phyloP scores from a whole-genome alignment of 2,113 vertebrate species.

The Colius striatus region DNA sequence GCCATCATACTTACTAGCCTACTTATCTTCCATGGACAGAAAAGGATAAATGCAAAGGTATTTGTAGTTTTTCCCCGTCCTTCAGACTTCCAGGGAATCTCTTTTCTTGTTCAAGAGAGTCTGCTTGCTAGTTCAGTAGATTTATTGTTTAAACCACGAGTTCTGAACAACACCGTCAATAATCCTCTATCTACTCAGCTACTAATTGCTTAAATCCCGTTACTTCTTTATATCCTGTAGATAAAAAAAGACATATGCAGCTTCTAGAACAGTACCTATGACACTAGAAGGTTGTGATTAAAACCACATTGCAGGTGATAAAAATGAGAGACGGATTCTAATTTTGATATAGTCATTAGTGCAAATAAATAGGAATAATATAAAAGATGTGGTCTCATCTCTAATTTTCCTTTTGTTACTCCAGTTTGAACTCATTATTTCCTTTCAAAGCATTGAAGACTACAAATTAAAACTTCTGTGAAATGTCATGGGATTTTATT shows the following conservation, averaged over 20 bases:
- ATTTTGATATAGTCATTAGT: not conserved
- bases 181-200: not conserved
- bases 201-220: constrained; percentile 21
- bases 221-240: not conserved
- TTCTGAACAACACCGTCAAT: not conserved
- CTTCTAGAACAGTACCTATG: not conserved
- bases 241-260: not conserved
- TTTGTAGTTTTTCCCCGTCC: not conserved
- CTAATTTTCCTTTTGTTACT: not conserved
- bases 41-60: constrained; percentile 1
- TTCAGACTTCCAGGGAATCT: not conserved
- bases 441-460: not conserved
- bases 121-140: not conserved
- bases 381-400: not conserved
- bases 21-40: not conserved
- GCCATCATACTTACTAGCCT: not conserved
- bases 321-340: not conserved
- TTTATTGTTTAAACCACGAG: not conserved
- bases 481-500: not conserved
- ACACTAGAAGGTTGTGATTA: not conserved
- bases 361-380: not conserved
- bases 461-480: not conserved
- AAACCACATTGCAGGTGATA: not conserved
- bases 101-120: not conserved
- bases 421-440: not conserved